A percentile compares a stretch with the other conserved stretches of the same genome.
phyloP scores from a whole-genome alignment of 1,140 invertebrate species.

The Pachyrhynchus sulphureomaculatus region DNA sequence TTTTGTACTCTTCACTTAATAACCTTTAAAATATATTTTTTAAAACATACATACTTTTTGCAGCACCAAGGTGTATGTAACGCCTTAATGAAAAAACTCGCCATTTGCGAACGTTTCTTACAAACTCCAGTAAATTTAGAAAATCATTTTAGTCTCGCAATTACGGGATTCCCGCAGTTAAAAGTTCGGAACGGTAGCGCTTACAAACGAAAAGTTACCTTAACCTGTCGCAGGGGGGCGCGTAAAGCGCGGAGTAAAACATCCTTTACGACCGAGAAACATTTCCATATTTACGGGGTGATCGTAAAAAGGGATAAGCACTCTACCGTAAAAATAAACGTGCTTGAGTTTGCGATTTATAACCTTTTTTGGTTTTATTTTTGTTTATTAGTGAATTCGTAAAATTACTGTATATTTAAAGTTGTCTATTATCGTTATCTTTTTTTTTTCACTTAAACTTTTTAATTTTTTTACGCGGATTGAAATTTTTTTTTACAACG shows the following conservation, averaged over 20 bases:
- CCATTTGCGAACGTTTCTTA: not conserved
- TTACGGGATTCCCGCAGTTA: constrained; percentile 16
- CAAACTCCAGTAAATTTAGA: constrained; percentile 9
- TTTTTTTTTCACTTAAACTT: too few relatives aligned
- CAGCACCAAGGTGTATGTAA: too few relatives aligned
- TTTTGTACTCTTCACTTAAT: too few relatives aligned
- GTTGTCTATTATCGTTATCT: too few relatives aligned
- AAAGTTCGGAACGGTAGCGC: constrained; percentile 2
- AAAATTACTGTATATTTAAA: too few relatives aligned
- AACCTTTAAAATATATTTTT: too few relatives aligned
- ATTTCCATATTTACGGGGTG: constrained; percentile 23
- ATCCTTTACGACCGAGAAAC: constrained; percentile 16
- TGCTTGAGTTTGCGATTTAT: constrained; percentile 10
- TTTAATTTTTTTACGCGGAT: too few relatives aligned
- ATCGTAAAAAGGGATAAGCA: constrained; percentile 22
- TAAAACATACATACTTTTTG: too few relatives aligned
- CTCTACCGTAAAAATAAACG: constrained; percentile 18
- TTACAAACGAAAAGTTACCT: constrained; percentile 17
- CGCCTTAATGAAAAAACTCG: too few relatives aligned
- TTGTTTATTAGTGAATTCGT: too few relatives aligned
- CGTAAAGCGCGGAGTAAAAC: constrained; percentile 21
- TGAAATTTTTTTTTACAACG: too few relatives aligned
- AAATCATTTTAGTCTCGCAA: constrained; percentile 22
- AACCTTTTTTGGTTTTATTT: constrained; percentile 7
- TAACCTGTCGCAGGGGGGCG: constrained; percentile 17